Base-by-base conservation (phyloP, 2,888 invertebrate genomes). In the Caenorhabditis wallacei region DNA sequence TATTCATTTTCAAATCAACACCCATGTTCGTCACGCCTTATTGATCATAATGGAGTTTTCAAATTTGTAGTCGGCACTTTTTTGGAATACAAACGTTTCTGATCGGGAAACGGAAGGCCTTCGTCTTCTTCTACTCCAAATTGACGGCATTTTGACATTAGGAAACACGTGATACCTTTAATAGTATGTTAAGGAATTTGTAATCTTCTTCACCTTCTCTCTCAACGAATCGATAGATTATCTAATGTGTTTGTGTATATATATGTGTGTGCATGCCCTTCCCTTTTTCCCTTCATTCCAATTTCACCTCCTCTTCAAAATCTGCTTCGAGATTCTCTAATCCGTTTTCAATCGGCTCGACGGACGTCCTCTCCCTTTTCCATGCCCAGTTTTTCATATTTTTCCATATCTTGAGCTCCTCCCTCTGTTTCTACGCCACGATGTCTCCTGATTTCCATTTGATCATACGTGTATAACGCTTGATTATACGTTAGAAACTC, bases 261-360 rank as follows among this genome's bases (percentile, higher is more conserved):
- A 5, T 30, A 13, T 40, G 13, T 40, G 16, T 22, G 51, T 51
- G 20, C 22, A 22, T 51, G 51, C 51, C 40, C 40, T 40, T 51
- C 51, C 51, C 4, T 10, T 35, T 16, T 11, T 40, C 26, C 16
- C 22, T 43, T 20, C 24, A 53, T n/a, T n/a, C n/a, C n/a, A n/a
- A n/a, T n/a, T 30, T 30, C 30, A 30, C 30, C 46, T 24, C 16
- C 26, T 30, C 24, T 46, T 26, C 30, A 56, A 56, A n/a, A 56
- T 26, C 48, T 64, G 48, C 64, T 64, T 22, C 35, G 20, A 64
- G 30, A 48, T 61, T 61, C 61, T 22, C 61, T 61, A 61, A 61
- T 61, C 61, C 61, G 43, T 61, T 40, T 43, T 43, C 61, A 61
- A 61, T 61, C 61, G 61, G 61, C 59, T 48, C 20, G 35, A 59